Conservation (phyloP, 1,140 invertebrate species). For the Pseudomyrmex sp. region DNA sequence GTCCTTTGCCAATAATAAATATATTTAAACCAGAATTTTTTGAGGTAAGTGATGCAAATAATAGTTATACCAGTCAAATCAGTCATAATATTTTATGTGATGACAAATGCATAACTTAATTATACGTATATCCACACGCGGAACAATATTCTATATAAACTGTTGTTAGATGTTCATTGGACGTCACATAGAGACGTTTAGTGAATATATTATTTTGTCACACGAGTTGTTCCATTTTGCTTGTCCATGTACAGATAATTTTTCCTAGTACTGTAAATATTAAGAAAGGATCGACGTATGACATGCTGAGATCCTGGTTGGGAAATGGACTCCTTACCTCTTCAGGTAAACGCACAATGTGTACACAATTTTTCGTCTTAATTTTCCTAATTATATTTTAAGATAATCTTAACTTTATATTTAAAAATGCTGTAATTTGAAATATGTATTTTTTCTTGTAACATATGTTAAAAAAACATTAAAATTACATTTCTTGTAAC, state of each 20-base stretch:
- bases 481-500: too few species aligned
- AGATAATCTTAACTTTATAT: too few species aligned
- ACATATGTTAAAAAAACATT: too few species aligned
- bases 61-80: not conserved
- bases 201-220: too few species aligned
- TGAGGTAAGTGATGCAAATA: conserved; percentile 66
- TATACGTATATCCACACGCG: too few species aligned
- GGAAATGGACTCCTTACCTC: conserved; percentile 89
- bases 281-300: conserved; percentile 88
- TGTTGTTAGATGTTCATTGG: too few species aligned
- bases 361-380: conserved; percentile 15
- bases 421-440: too few species aligned
- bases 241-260: conserved; percentile 72
- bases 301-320: conserved; percentile 88
- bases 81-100: not conserved
- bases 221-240: too few species aligned
- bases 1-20: conserved; percentile 60
- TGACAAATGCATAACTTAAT: not conserved
- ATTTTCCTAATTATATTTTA: too few species aligned
- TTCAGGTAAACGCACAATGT: conserved; percentile 82
- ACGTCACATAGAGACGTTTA: too few species aligned
- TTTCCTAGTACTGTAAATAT: conserved; percentile 84
- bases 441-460: too few species aligned
- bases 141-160: too few species aligned
- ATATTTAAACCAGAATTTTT: conserved; percentile 75